Evolutionary conservation across 2,797 vertebrate genomes (phyloP).

Genomic region (Periparus ater): DNA sequence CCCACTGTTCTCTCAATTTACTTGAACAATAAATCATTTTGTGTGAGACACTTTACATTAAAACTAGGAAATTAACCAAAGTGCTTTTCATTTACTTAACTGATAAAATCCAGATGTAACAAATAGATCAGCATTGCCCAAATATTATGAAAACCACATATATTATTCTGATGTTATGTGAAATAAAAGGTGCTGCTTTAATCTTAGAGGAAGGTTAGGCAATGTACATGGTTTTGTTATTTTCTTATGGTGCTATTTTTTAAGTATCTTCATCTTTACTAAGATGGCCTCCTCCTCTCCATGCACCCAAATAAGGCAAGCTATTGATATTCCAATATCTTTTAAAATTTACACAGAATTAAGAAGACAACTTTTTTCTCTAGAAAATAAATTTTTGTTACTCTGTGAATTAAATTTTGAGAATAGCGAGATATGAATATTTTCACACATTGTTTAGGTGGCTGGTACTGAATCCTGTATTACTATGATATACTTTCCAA

Average conservation of each 20-base stretch:
- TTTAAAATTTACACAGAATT: background rate
- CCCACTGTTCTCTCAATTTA: background rate
- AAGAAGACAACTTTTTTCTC: background rate
- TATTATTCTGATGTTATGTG: background rate
- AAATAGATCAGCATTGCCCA: background rate
- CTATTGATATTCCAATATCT: background rate
- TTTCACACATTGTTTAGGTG: background rate
- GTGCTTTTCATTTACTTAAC: background rate
- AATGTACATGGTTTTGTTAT: background rate
- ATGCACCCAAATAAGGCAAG: background rate
- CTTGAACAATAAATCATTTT: background rate
- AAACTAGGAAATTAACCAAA: background rate
- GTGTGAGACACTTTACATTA: background rate
- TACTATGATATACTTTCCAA: background rate
- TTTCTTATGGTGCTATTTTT: background rate
- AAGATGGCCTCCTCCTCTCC: background rate
- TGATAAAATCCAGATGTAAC: background rate
- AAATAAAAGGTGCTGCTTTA: background rate
- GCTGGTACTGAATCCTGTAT: background rate
- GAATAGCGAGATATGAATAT: background rate
- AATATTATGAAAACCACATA: background rate
- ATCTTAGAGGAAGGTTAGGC: background rate
- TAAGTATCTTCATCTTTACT: background rate
- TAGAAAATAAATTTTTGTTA: background rate
- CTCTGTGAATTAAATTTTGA: background rate